Conservation (phyloP, 2,888 invertebrate species). For the Notodonta dromedarius region DNA sequence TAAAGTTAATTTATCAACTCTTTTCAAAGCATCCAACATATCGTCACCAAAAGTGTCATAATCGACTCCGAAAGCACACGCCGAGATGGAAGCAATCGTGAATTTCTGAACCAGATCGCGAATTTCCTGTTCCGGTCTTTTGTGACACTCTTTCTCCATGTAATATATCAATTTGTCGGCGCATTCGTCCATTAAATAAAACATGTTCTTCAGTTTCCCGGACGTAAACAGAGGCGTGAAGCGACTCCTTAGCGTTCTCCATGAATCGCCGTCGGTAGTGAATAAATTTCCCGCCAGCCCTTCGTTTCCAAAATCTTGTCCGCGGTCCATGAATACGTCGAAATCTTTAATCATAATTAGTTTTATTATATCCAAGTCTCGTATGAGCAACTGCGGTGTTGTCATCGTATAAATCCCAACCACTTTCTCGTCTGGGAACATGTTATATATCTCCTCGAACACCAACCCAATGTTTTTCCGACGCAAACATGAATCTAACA, state of each 20-base stretch:
- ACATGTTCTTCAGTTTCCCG: conserved; percentile 52
- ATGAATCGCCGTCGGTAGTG: conserved; percentile 42
- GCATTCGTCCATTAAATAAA: conserved; percentile 39
- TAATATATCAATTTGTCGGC: conserved; percentile 29
- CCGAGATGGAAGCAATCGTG: conserved; percentile 33
- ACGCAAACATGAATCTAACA: conserved; percentile 29
- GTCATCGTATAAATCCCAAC: conserved; percentile 43
- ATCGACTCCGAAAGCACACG: conserved; percentile 34
- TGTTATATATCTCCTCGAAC: conserved; percentile 32
- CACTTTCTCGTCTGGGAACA: conserved; percentile 39
- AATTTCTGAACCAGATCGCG: conserved; percentile 30
- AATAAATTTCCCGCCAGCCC: conserved; percentile 49
- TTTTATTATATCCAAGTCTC: conserved; percentile 51
- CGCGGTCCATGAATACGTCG: conserved; percentile 46
- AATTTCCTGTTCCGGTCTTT: conserved; percentile 27
- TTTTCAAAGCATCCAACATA: conserved; percentile 7
- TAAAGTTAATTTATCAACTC: conserved; percentile 19
- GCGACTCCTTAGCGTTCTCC: conserved; percentile 44
- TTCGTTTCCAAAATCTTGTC: conserved; percentile 40
- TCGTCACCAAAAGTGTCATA: conserved; percentile 19
- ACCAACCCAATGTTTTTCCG: conserved; percentile 24
- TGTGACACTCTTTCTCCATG: background rate
- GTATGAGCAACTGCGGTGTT: conserved; percentile 39
- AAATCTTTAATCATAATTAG: conserved; percentile 52
- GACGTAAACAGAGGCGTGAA: conserved; percentile 52